phyloP scores from a whole-genome alignment of 2,113 vertebrate genomes.

The Rallus limicola region DNA sequence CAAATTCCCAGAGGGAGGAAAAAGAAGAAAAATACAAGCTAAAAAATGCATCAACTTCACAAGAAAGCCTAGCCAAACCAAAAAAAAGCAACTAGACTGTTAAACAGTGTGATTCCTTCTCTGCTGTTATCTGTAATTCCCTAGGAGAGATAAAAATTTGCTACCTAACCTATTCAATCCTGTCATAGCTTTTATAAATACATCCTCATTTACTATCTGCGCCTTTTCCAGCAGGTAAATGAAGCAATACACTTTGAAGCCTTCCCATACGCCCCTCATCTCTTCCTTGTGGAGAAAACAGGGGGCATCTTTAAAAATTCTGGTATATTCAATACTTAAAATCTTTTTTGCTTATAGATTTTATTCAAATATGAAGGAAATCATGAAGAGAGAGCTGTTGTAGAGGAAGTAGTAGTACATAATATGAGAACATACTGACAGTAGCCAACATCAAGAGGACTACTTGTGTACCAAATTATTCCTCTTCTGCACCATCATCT shows the following conservation, averaged over 20 bases:
- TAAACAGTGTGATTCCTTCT: background rate
- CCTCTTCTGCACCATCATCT: background rate
- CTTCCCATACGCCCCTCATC: background rate
- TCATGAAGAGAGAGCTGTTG: background rate
- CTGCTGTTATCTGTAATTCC: background rate
- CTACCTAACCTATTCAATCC: background rate
- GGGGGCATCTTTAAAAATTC: background rate
- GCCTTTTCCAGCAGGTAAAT: background rate
- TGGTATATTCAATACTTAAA: background rate
- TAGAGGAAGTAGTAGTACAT: background rate
- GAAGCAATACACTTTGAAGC: background rate
- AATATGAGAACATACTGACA: background rate
- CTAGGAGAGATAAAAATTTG: background rate
- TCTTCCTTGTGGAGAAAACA: background rate
- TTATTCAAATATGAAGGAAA: background rate
- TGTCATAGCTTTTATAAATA: background rate
- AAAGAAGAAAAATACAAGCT: background rate
- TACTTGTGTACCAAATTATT: accelerated
- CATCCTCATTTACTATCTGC: background rate
- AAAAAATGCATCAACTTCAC: background rate
- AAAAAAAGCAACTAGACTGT: background rate
- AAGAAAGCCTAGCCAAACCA: background rate
- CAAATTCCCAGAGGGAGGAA: background rate
- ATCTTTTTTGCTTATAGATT: background rate
- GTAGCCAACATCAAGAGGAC: background rate